Evolutionary conservation across 2,888 invertebrate species (phyloP).

Genomic region (Perdita meconis): DNA sequence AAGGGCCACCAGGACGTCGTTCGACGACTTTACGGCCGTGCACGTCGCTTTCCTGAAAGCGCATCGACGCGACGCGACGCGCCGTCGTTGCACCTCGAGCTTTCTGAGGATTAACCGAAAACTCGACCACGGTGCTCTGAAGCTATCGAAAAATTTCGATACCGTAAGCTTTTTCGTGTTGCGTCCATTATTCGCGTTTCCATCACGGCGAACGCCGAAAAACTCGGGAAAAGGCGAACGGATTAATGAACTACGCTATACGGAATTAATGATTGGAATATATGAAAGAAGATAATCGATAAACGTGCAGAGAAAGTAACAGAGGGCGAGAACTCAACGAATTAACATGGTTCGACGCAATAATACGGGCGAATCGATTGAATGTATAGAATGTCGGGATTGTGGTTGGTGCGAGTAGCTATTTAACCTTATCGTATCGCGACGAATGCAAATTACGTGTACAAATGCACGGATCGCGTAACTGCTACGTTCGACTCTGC

Average conservation of each 20-base stretch:
- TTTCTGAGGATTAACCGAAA: conserved; percentile 54
- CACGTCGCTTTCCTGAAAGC: conserved; percentile 49
- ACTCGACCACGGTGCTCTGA: conserved; percentile 24
- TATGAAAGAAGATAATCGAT: no score
- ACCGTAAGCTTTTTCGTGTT: no score
- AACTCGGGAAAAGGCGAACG: neutral
- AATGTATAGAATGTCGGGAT: conserved; percentile 46
- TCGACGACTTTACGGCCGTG: conserved; percentile 62
- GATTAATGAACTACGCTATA: neutral
- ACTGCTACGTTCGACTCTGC: conserved; percentile 30
- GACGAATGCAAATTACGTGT: conserved; percentile 55
- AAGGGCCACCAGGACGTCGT: conserved; percentile 65
- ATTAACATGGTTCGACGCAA: conserved; percentile 21
- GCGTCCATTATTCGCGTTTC: conserved; percentile 30
- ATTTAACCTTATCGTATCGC: conserved; percentile 64
- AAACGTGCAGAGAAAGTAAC: no score
- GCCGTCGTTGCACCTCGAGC: conserved; percentile 49
- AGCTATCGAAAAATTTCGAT: conserved; percentile 53
- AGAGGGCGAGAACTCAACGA: neutral
- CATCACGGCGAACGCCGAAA: neutral
- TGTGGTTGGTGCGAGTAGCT: conserved; percentile 51
- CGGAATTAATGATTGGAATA: neutral
- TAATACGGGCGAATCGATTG: conserved; percentile 26
- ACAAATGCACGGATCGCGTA: conserved; percentile 29
- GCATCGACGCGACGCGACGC: no score